Base-by-base conservation (phyloP, 2,888 invertebrate genomes). In the Diarsia mendica region DNA sequence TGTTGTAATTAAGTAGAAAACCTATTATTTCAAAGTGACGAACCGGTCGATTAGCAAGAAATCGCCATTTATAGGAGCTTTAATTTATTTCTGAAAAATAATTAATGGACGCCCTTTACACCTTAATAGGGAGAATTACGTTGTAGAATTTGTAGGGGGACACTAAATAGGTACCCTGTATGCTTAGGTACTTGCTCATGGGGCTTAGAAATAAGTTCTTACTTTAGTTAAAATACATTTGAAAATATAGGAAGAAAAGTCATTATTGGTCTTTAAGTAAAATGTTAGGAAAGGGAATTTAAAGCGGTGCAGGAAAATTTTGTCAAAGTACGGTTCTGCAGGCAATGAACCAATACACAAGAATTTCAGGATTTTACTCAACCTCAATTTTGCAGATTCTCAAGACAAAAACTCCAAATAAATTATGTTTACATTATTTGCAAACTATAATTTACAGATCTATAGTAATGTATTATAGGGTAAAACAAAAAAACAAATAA, bases 101-200 rank as follows among this genome's bases (percentile, higher is more conserved):
- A 74, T 72, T 75, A 82, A 86, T 77, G 77, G 61, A 85, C 85
- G 84, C 85, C 85, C 75, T 83, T 83, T 79, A 39, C 18, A 61
- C 53, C 44, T 33, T 63, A 73, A 51, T 69, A 39, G 63, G 66
- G 3, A 55, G 15, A 76, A 84, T 55, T 72, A 72, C 28, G 11
- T 64, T 60, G 49, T 28, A 44, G 20, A 1, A 33, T 55, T 71
- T 71, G 11, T 46, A 39, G 5, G 44, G 53, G 55, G 10, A 58
- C 10, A 63, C 2, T 49, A 48, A 33, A 28, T 70, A 67, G 2
- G 18, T 58, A 60, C 18, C 18, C 1, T 33, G 10, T 15, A 8
- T 23, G n/a, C 13, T n/a, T 46, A 33, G 4, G 6, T 33, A 74
- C 13, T 9, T 28, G 33, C 20, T 48, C 23, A 0, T 28, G 20